phyloP scores from a whole-genome alignment of 1,140 invertebrate genomes.

The Metopolophium dirhodum region DNA sequence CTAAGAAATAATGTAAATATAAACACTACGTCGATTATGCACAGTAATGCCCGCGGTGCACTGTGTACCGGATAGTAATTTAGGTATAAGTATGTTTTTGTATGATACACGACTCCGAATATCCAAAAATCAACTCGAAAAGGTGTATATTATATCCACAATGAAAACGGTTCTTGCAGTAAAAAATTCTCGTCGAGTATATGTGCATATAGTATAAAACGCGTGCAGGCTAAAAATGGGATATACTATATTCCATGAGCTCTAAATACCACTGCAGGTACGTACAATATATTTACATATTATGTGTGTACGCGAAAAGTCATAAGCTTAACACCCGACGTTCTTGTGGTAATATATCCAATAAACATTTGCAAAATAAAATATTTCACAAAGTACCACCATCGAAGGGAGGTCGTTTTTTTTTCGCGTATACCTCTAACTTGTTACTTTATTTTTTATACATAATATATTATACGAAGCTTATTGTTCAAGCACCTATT shows the following conservation, averaged over 20 bases:
- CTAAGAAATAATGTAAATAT: neutral
- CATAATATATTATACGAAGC: neutral
- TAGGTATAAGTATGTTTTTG: too few relatives aligned
- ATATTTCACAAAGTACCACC: neutral
- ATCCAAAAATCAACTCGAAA: neutral
- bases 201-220: neutral
- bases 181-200: neutral
- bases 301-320: neutral
- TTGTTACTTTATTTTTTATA: neutral
- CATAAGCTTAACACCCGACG: neutral
- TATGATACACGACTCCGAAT: neutral
- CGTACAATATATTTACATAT: neutral
- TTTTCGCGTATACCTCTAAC: too few relatives aligned
- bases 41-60: neutral
- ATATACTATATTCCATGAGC: neutral
- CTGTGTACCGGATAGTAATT: too few relatives aligned
- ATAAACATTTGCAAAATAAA: neutral
- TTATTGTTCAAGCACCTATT: slow-evolving; percentile 8
- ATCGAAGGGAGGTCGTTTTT: neutral
- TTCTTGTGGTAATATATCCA: neutral
- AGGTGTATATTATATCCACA: neutral
- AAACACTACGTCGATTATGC: neutral
- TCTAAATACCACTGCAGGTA: neutral
- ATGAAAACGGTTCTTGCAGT: neutral
- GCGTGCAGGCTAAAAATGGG: neutral